Evolutionary conservation across 2,113 vertebrate genomes (phyloP).

Genomic region (Danionella cerebrum): DNA sequence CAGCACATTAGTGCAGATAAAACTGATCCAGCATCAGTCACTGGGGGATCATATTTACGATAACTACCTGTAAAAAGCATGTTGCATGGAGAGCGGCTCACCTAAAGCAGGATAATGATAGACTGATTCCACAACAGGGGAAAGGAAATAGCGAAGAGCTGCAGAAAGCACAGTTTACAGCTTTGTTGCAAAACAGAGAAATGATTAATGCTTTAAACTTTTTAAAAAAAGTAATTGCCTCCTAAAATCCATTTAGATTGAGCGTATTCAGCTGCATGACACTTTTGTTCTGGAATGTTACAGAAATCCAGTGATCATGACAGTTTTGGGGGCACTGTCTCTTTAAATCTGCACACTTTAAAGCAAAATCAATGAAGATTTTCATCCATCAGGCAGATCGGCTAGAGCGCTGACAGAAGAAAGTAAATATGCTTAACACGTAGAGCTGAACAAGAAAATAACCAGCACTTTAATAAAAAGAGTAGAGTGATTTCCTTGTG

Average conservation of each 20-base stretch:
- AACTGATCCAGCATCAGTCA: slow-evolving; percentile 2
- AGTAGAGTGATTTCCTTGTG: slow-evolving; percentile 30
- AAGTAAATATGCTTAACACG: slow-evolving; percentile 19
- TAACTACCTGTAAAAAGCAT: slow-evolving; percentile 24
- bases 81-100: slow-evolving; percentile 12
- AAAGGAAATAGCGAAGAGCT: slow-evolving; percentile 16
- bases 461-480: slow-evolving; percentile 8
- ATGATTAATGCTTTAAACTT: slow-evolving; percentile 18
- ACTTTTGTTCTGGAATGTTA: not conserved
- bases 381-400: not conserved
- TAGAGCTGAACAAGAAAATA: slow-evolving; percentile 12
- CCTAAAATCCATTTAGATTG: slow-evolving; percentile 14
- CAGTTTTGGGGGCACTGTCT: not conserved
- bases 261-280: not conserved
- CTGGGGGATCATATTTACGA: slow-evolving; percentile 6
- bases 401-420: not conserved
- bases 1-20: not conserved
- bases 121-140: slow-evolving; percentile 16
- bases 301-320: slow-evolving; percentile 4
- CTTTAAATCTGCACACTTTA: not conserved
- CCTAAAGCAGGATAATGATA: slow-evolving; percentile 19
- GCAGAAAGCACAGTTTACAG: slow-evolving; percentile 9
- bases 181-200: slow-evolving; percentile 11
- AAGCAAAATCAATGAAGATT: slow-evolving; percentile 8
- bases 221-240: not conserved